A percentile compares a stretch with the other conserved stretches of the same genome.
Evolutionary conservation across 2,888 invertebrate species (phyloP).

Genomic region (Odontomyia ornata): DNA sequence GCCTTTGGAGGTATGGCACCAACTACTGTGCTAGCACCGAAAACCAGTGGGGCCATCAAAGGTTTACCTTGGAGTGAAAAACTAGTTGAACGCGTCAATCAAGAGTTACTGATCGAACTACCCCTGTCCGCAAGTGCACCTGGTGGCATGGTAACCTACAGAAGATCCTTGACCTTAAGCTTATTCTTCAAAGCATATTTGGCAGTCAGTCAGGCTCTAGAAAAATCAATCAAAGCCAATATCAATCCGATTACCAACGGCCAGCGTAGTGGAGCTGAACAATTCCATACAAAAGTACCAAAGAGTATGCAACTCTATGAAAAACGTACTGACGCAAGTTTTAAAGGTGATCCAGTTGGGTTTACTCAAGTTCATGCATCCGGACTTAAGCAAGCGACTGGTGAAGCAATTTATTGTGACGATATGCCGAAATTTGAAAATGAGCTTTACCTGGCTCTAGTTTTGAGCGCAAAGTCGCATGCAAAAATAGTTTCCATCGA

Average conservation of each 20-base stretch:
- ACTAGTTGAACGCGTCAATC: conserved; percentile 70
- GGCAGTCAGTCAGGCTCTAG: conserved; percentile 67
- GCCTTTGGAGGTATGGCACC: conserved; percentile 96
- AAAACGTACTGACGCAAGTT: conserved; percentile 68
- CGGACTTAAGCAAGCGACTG: conserved; percentile 87
- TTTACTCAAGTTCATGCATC: conserved; percentile 82
- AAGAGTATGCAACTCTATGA: conserved; percentile 65
- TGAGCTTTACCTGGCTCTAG: conserved; percentile 83
- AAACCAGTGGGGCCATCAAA: conserved; percentile 70
- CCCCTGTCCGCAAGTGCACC: conserved; percentile 80
- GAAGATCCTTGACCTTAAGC: conserved; percentile 79
- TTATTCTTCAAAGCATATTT: conserved; percentile 78
- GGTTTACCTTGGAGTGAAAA: conserved; percentile 72
- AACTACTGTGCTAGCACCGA: conserved; percentile 77
- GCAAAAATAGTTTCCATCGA: conserved; percentile 83
- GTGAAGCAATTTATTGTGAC: conserved; percentile 91
- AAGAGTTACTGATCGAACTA: conserved; percentile 76
- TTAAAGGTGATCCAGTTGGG: conserved; percentile 78
- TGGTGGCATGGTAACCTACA: conserved; percentile 83
- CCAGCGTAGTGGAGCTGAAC: conserved; percentile 59
- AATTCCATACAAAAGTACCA: conserved; percentile 58
- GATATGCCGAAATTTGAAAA: conserved; percentile 81
- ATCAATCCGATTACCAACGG: neutral
- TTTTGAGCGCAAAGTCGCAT: conserved; percentile 82
- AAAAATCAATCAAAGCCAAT: conserved; percentile 28